Evolutionary conservation across 2,113 vertebrate species (phyloP), one percentile per base, ranked within the genome.

Genomic region (Caranx ignobilis): DNA sequence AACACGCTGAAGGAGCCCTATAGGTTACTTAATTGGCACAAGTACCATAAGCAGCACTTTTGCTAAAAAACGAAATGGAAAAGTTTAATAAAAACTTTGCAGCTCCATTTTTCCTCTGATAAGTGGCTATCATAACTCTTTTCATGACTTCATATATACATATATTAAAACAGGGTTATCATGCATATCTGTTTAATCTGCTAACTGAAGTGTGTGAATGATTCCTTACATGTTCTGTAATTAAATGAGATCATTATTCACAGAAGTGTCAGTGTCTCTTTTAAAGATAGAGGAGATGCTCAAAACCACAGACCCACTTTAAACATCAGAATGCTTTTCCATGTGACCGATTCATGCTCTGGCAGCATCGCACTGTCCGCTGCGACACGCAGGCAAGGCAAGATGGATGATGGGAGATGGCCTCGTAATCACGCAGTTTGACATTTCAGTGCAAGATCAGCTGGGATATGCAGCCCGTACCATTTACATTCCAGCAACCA

Each of bases 391-490:
- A 41, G 16, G 75, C 57, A 3, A 3, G 77, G 9, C 70, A 59
- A 80, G 75, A 82, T 52, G 79, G 74, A 80, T 83, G 69, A 73
- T 68, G 71, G 78, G 43, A 78, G 71, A 75, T 11, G 39, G 74
- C 26, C 39, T 70, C 15, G 8, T 69, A 86, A 87, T 88, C 74
- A 82, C 77, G 71, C 70, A 2, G 74, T 34, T 34, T 82, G 89
- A 88, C 86, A 91, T 88, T 92, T 90, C 65, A n/a, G 56, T 50
- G 62, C 45, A 41, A 69, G 81, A 84, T 88, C 89, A 79, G 79
- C 82, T 75, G 87, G 71, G 69, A 82, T 54, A 16, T 16, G 32
- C 62, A 39, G 48, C 47, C 21, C 21, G 48, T 54, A 47, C 62
- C 76, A 67, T 86, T 84, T 81, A 52, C 78, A 69, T 59, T 59